Base-by-base conservation (phyloP, 2,888 invertebrate species). In the Caenorhabditis parvicauda region DNA sequence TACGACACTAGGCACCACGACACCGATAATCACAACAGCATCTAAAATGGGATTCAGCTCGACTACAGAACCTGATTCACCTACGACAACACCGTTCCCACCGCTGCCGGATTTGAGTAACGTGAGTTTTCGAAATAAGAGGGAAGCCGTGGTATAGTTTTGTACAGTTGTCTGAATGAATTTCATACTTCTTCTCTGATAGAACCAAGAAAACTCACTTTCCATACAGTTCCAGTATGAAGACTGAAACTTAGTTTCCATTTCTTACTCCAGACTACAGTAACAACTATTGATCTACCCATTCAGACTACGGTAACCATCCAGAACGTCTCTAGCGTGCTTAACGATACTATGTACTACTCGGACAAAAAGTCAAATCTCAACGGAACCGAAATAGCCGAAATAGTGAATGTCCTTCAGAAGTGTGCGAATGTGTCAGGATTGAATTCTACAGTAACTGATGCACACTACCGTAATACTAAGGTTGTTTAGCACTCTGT, bases 341-440 rank as follows among this genome's bases (percentile, higher is more conserved):
- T 62, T 17, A 54, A 62, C 22, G 54, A 54, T 22, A 62, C 62
- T 2, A 21, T 47, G 9, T 22, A 28, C 25, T 62, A 62, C 29
- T 62, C 62, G 2, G 19, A 25, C 9, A 27, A 44, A 38, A 54
- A 48, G 0, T 0, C 6, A 2, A n/a, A n/a, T 14, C 19, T 62
- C 25, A 62, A 54, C n/a, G 41, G 45, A 1, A 54, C 51, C 14
- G 51, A 63, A 29, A 53, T 63, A 21, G 29, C 35, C 4, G 49
- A 63, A 3, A 59, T 63, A 6, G 53, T 55, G 9, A 56, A 47
- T 28, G 53, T 59, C 17, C 38, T 57, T 5, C 51, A 58, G 14
- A 62, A 62, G 0, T 51, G 51, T 3, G 54, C 58, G 2, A 58
- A 54, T 29, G 12, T 62, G 12, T 4, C 32, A 1, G 62, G 58